Evolutionary conservation across 2,888 invertebrate species (phyloP).

Genomic region (Quadroppia sp.): DNA sequence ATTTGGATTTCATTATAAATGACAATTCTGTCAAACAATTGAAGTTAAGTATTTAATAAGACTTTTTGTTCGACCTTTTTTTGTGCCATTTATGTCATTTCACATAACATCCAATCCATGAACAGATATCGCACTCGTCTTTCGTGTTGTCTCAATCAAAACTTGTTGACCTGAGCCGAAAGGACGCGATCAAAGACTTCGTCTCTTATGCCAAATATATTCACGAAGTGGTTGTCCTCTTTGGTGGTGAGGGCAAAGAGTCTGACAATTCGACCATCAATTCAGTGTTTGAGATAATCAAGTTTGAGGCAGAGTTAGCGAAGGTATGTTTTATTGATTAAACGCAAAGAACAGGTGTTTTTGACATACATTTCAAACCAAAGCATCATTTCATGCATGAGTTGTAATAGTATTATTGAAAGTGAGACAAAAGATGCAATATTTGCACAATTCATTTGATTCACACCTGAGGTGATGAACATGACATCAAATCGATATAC

Average conservation of each 20-base stretch:
- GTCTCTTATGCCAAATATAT: neutral
- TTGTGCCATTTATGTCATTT: too few relatives aligned
- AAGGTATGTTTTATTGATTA: slow-evolving; percentile 26
- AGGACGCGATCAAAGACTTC: neutral
- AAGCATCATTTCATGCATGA: too few relatives aligned
- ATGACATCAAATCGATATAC: too few relatives aligned
- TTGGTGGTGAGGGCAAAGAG: neutral
- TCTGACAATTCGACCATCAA: neutral
- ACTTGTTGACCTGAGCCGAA: neutral
- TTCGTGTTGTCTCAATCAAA: neutral
- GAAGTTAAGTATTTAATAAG: slow-evolving; percentile 39
- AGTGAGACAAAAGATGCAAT: too few relatives aligned
- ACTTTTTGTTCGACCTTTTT: too few relatives aligned
- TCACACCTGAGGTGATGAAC: too few relatives aligned
- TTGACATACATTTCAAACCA: too few relatives aligned
- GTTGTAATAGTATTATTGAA: too few relatives aligned
- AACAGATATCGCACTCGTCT: slow-evolving; percentile 29
- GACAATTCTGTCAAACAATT: slow-evolving; percentile 38
- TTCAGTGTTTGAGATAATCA: neutral
- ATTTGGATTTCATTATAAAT: slow-evolving; percentile 28
- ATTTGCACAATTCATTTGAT: too few relatives aligned
- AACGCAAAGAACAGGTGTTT: too few relatives aligned
- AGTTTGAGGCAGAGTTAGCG: slow-evolving; percentile 30
- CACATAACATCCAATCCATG: neutral
- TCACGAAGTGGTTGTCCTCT: slow-evolving; percentile 26